Evolutionary conservation across 1,140 invertebrate genomes (phyloP), one percentile per base, ranked within the genome.

Genomic region (Zaprionus ghesquierei): DNA sequence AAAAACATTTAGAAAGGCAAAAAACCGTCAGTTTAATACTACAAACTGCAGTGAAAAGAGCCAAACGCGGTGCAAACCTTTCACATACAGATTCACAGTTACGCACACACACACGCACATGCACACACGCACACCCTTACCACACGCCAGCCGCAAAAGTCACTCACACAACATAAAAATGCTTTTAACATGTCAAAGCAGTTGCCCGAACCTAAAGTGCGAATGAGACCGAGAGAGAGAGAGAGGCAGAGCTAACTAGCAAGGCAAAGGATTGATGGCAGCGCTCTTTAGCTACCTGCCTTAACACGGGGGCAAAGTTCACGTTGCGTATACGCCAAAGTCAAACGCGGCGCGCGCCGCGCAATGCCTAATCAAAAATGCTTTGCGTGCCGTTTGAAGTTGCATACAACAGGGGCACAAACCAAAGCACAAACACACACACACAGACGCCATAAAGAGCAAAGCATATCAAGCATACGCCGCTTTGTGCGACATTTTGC

Each of bases 181-280:
- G 84, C 85, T 89, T 89, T 89, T 89, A 89, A 89, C 89, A 89
- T 89, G 84, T 89, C 84, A 89, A 89, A 89, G 84, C 35, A 15
- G n/a, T 41, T 41, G 35, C 35, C 35, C 8, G 41, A 79, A 85
- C 69, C 74, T 80, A 75, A 75, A 79, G 74, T 49, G 20, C 15
- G 63, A 22, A 50, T 12, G 55, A 38, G 41, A 29, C 15, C 27
- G 18, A 31, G 65, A 0, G 15, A 12, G 18, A 55, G 31, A 50
- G 51, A 3, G 15, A 60, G 33, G 1, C n/a, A 2, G 31, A 20
- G 33, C 31, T 31, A 62, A 20, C 51, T 56, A 54, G 46, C 64
- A 61, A 73, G 79, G 56, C 84, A 89, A 89, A 89, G 84, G 79
- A 80, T 80, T 89, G 77, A 87, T 84, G 84, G 76, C 76, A 66